These are phyloP conservation scores for Megalops atlanticus DNA, from an alignment of 2,113 vertebrate genomes.

Conservation along the genomic window DNA sequence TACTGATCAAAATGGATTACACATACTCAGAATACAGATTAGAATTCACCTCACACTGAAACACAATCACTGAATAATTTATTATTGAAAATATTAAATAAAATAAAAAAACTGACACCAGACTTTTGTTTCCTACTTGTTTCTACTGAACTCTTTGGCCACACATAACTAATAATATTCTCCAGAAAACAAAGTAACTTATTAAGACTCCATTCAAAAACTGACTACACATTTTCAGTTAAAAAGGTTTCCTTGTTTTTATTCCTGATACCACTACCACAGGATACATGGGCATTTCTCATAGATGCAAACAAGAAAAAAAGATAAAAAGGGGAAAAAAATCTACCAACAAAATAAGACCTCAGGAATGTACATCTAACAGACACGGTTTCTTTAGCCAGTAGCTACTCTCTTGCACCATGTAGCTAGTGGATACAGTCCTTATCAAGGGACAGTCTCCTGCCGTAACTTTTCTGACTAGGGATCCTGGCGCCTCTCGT, in stretches of 20 bases:
- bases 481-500: conserved; percentile 85
- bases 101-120: too few relatives aligned
- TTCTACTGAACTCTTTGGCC: conserved; percentile 10
- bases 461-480: conserved; percentile 94
- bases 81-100: conserved; percentile 29
- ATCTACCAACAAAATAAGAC: conserved; percentile 87
- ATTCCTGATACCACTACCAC: conserved; percentile 90
- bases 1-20: conserved; percentile 58
- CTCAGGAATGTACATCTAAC: conserved; percentile 89
- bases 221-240: conserved; percentile 82
- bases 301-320: conserved; percentile 84
- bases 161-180: conserved; percentile 47
- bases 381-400: conserved; percentile 67
- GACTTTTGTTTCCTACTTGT: conserved; percentile 20
- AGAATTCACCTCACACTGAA: conserved; percentile 64
- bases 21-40: conserved; percentile 71
- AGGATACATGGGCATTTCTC: conserved; percentile 83
- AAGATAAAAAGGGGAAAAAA: conserved; percentile 70
- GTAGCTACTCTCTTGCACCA: conserved; percentile 78
- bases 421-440: conserved; percentile 86
- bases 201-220: conserved; percentile 67
- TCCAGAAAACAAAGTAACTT: conserved; percentile 38
- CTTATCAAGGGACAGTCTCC: conserved; percentile 82
- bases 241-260: conserved; percentile 85
- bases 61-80: conserved; percentile 53